Conservation (phyloP, 2,113 vertebrate genomes). For the Thunnus maccoyii region DNA sequence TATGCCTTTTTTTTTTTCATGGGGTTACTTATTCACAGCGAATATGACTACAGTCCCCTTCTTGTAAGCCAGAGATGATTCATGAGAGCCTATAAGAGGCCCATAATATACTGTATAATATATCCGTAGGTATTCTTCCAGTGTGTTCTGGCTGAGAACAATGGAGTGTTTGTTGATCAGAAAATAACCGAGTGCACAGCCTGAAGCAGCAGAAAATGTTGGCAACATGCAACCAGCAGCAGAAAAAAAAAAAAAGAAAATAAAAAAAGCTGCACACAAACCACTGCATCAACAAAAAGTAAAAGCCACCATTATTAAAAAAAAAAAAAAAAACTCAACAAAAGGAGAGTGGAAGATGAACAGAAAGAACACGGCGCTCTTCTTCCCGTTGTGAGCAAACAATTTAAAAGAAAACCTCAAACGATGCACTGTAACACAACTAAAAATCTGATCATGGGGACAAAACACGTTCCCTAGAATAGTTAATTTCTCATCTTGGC, state of each 20-base stretch:
- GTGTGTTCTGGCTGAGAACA: slow-evolving; percentile 45
- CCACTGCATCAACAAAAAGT: slow-evolving; percentile 25
- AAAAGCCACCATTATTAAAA: slow-evolving; percentile 14
- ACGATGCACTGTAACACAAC: background rate
- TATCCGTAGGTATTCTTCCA: slow-evolving; percentile 36
- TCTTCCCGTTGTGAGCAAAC: slow-evolving; percentile 27
- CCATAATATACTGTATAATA: slow-evolving; percentile 46
- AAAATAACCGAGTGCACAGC: slow-evolving; percentile 41
- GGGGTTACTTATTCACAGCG: slow-evolving; percentile 9
- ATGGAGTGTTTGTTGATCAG: slow-evolving; percentile 48
- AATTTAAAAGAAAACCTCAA: slow-evolving; percentile 14
- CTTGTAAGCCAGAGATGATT: slow-evolving; percentile 54
- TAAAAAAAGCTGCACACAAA: slow-evolving; percentile 17
- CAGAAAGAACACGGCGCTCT: background rate
- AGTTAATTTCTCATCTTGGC: background rate
- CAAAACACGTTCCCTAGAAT: slow-evolving; percentile 15
- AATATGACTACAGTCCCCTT: background rate
- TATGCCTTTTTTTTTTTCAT: slow-evolving; percentile 17
- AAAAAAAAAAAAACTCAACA: background rate
- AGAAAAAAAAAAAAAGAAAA: background rate
- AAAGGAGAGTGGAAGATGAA: background rate
- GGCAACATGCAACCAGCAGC: slow-evolving; percentile 25
- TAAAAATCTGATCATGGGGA: background rate
- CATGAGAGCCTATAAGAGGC: slow-evolving; percentile 46
- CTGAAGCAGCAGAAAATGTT: slow-evolving; percentile 52